Evolutionary conservation across 2,888 invertebrate species (phyloP), one percentile per base, ranked within the genome.

Genomic region (Lithophane leautieri): DNA sequence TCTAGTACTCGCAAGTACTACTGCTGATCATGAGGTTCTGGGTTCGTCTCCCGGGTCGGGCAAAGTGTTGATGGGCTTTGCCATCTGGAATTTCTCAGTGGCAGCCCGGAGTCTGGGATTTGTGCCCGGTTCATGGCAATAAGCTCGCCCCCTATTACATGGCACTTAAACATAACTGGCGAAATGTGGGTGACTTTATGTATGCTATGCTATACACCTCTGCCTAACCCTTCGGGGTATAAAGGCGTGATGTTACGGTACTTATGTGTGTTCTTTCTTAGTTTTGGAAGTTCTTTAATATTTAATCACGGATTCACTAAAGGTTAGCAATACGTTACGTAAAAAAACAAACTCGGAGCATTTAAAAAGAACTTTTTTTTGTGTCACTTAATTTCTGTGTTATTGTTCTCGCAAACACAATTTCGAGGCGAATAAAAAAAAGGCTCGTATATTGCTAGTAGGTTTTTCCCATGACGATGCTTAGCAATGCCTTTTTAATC

Each of bases 401-500:
- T 34, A 34, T 0, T 34, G 34, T 4, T 34, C 1, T 22, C 7
- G 12, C 1, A 34, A 34, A 22, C n/a, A 40, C n/a, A n/a, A n/a
- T 2, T 22, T 42, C 2, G 40, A 22, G 1, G 14, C 4, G 12
- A 25, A 3, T 40, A 16, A 42, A 42, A 28, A 54, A 70, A 71
- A 7, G 0, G 0, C 47, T 4, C 12, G n/a, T 56, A 28, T 44
- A 44, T 34, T n/a, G n/a, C 54, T 14, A 28, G 8, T n/a, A 44
- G 74, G 65, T 44, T 77, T 74, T 76, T 40, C 50, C 22, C 9
- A 50, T 50, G 50, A 50, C 50, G 22, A 50, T 50, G 50, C 9
- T 0, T 50, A 7, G 52, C 22, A 52, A 52, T 11, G 54, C 4
- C 54, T n/a, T 54, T n/a, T 54, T 52, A 9, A 50, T 19, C 19